These are phyloP conservation scores for Pseudopipra pipra DNA, from an alignment of 2,113 vertebrate genomes.

Conservation along the genomic window DNA sequence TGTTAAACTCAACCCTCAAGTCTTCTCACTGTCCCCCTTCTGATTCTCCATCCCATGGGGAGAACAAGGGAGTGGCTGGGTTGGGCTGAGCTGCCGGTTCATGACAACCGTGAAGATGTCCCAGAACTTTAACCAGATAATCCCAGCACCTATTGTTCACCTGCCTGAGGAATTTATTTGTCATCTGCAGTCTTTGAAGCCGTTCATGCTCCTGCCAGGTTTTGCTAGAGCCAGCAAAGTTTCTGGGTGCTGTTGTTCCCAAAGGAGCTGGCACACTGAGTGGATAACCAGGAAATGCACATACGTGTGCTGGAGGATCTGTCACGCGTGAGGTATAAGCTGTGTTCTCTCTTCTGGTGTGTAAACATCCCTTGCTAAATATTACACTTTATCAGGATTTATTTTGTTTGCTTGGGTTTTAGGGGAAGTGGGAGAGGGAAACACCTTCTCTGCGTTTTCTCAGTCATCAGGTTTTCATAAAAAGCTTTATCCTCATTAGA, in stretches of 20 bases:
- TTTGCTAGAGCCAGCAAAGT: not conserved
- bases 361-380: not conserved
- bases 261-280: not conserved
- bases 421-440: not conserved
- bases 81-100: not conserved
- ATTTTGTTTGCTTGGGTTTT: not conserved
- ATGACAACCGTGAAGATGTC: not conserved
- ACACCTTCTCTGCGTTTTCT: not conserved
- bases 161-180: not conserved
- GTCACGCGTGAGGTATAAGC: not conserved
- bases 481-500: conserved; percentile 16
- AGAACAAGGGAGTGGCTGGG: fast-evolving
- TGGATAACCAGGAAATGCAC: not conserved
- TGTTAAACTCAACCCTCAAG: not conserved
- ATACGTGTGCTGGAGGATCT: not conserved
- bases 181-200: not conserved
- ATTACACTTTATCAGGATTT: not conserved
- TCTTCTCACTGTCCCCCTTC: not conserved
- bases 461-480: not conserved
- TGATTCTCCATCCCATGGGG: fast-evolving
- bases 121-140: not conserved
- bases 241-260: not conserved
- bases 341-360: not conserved
- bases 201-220: not conserved
- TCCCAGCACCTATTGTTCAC: not conserved